Evolutionary conservation across 2,113 vertebrate genomes (phyloP).

Genomic region (Rhinolophus sinicus): DNA sequence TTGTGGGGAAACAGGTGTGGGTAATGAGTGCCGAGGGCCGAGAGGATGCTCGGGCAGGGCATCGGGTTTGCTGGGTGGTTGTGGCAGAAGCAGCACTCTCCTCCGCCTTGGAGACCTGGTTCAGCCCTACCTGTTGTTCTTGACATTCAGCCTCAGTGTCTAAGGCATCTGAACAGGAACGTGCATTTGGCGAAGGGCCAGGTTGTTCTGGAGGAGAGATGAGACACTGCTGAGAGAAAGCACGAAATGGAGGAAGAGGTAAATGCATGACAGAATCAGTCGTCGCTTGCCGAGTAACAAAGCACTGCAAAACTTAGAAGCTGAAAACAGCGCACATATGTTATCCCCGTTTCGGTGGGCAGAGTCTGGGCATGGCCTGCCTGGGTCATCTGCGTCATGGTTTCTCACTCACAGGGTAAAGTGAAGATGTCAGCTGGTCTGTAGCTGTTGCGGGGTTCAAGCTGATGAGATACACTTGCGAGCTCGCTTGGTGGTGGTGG

Average conservation of each 20-base stretch:
- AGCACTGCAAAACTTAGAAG: neutral
- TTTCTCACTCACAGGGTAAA: neutral
- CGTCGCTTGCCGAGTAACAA: neutral
- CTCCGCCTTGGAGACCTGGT: no score
- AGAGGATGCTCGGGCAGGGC: neutral
- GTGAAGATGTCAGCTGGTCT: neutral
- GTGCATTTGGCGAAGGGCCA: neutral
- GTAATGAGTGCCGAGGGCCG: neutral
- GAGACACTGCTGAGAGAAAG: neutral
- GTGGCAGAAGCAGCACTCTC: accelerated
- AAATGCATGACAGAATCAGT: neutral
- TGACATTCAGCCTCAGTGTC: neutral
- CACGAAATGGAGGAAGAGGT: neutral
- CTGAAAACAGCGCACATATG: neutral
- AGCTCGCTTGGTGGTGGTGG: neutral
- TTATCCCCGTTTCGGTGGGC: no score
- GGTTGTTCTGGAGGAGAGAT: neutral
- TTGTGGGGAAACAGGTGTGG: neutral
- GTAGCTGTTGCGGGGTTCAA: no score
- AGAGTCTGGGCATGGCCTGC: no score
- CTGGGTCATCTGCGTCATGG: no score
- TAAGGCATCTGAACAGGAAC: neutral
- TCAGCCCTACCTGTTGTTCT: neutral
- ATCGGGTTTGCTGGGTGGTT: no score
- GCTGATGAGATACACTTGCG: neutral